Base-by-base conservation (phyloP, 2,888 invertebrate genomes). In the Cynaeus angustus region DNA sequence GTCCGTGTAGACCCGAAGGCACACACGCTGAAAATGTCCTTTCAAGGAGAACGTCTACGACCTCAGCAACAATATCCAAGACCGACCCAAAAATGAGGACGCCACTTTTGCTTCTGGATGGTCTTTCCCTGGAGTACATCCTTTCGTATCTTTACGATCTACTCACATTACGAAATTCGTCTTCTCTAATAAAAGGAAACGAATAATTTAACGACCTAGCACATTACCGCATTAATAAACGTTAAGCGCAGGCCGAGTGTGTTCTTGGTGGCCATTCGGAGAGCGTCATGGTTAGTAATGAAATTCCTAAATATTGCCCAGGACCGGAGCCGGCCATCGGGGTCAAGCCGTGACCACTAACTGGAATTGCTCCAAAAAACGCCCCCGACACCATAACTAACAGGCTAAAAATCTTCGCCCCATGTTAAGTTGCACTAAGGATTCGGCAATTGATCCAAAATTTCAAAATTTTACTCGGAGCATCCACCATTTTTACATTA, bases 311-410 rank as follows among this genome's bases (percentile, higher is more conserved):
- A 76, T 74, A 74, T 72, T 72, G 75, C 56, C 69, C 56, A 64
- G 64, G 53, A 64, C 50, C 50, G 50, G 41, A 50, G 48, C 62
- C 58, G 68, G 61, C 33, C 61, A 53, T 38, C 21, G 62, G 72
- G 73, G 61, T 68, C 71, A 69, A 71, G 71, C 62, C 61, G 43
- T 16, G 52, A 62, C 71, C 67, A 70, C 59, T 61, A 72, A 50
- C 75, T 78, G 78, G 77, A 68, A 59, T 64, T 62, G 50, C 76
- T 77, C 78, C 78, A 78, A 76, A 70, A 73, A 73, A 10, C 12
- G 26, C 43, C 56, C 43, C 7, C 33, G 33, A 33, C 2, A 33
- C 7, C 33, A n/a, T 45, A 45, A 45, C 45, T 45, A 14, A 45
- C 45, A 10, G 45, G 4, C 21, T 3, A 21, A 21, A 21, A 21